Evolutionary conservation across 2,113 vertebrate genomes (phyloP).

Genomic region (Channa argus): DNA sequence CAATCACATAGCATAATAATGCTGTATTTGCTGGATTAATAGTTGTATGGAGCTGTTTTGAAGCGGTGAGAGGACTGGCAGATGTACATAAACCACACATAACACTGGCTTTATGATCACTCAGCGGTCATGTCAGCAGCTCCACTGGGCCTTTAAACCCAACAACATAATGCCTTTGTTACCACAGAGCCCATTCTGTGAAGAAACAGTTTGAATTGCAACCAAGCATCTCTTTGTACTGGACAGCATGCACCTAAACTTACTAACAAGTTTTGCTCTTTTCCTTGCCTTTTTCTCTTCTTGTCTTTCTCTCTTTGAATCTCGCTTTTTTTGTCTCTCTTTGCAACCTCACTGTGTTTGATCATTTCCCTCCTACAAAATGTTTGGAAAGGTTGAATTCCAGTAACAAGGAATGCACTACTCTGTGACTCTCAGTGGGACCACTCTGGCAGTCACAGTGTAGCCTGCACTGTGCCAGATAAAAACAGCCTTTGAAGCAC

Average conservation of each 20-base stretch:
- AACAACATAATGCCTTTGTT: conserved; percentile 16
- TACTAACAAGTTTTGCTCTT: conserved; percentile 9
- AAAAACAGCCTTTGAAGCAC: conserved; percentile 59
- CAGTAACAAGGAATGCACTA: conserved; percentile 17
- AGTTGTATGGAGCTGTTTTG: background rate
- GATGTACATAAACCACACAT: conserved; percentile 26
- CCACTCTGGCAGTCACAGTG: conserved; percentile 43
- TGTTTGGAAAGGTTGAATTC: conserved; percentile 36
- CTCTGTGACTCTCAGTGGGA: conserved; percentile 31
- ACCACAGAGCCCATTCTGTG: conserved; percentile 7
- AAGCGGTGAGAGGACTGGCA: conserved; percentile 15
- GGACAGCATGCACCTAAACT: background rate
- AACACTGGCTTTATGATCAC: conserved; percentile 32
- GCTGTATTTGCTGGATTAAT: background rate
- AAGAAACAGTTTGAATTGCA: conserved; percentile 24
- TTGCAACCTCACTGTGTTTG: conserved; percentile 30
- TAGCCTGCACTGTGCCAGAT: conserved; percentile 34
- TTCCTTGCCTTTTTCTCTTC: background rate
- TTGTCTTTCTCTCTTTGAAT: background rate
- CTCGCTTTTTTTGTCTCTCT: background rate
- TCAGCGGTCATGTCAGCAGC: conserved; percentile 34
- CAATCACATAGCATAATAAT: background rate
- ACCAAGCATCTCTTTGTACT: conserved; percentile 6
- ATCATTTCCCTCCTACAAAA: conserved; percentile 40
- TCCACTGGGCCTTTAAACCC: background rate